Evolutionary conservation across 2,888 invertebrate genomes (phyloP), one percentile per base, ranked within the genome.

Genomic region (Galeruca laticollis): DNA sequence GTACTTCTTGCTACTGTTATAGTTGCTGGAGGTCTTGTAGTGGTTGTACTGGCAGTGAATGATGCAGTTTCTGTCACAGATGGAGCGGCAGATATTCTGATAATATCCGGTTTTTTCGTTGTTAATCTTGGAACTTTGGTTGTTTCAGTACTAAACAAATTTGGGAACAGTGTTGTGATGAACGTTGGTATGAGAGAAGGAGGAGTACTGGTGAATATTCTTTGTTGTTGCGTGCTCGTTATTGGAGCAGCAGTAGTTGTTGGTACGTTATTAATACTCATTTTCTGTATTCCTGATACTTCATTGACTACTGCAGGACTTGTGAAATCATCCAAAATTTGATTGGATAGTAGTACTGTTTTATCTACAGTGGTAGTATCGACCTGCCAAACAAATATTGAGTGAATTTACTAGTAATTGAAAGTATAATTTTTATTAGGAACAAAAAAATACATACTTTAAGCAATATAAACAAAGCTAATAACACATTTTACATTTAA

Each of bases 161-260:
- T 78, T 26, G 82, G 80, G 59, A 80, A 78, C 35, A 79, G 71
- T 4, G 80, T 81, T 40, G 79, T 79, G 9, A 78, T 72, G 73
- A 76, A 76, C 51, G 75, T 71, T 40, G 86, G 85, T 81, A 86
- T 73, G 4, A 81, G 79, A 11, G 79, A 63, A 35, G 82, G 81
- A 18, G 78, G 63, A 20, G 76, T 72, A 35, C 76, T 73, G 0
- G 73, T 73, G 2, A 73, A 73, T 35, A 81, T 79, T 20, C 78
- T 73, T 13, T 77, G 71, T 1, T 73, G 40, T 52, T 60, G 69
- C 33, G 73, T 74, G 21, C 66, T 47, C 67, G 35, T 62, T 11
- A 40, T 61, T 35, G 73, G 65, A 2, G 65, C 62, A 18, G 68
- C 49, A 2, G 72, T 69, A 66, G 69, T 64, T 35, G 71, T 62